Percentiles rank a stretch among this genome's conserved stretches.
Evolutionary conservation across 2,113 vertebrate genomes (phyloP).

Genomic region (Syngnathus typhle): DNA sequence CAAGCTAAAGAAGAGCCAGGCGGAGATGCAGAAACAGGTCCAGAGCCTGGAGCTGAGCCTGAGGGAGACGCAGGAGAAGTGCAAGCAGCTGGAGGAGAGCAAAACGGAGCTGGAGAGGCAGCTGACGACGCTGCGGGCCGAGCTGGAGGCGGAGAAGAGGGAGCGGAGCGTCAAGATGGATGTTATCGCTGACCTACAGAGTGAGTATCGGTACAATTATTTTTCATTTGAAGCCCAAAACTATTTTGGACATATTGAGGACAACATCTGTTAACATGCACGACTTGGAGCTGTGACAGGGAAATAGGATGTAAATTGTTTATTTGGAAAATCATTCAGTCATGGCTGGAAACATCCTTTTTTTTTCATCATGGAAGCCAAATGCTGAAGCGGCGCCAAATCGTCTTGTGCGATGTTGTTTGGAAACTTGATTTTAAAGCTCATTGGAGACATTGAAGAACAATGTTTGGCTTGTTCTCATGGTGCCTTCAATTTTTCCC

Average conservation of each 20-base stretch:
- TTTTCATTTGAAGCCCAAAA: no score
- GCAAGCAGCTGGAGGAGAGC: conserved; percentile 78
- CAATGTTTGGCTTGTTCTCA: conserved; percentile 36
- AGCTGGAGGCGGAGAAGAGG: conserved; percentile 85
- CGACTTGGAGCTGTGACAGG: conserved; percentile 22
- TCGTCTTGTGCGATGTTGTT: conserved; percentile 29
- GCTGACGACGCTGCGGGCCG: conserved; percentile 80
- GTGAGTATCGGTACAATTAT: conserved; percentile 61
- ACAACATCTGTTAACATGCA: background rate
- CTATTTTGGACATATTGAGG: background rate
- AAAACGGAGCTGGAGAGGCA: conserved; percentile 88
- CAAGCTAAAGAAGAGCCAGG: conserved; percentile 83
- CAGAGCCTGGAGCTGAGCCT: conserved; percentile 85
- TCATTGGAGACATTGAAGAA: conserved; percentile 39
- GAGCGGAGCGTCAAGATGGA: conserved; percentile 78
- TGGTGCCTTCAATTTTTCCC: conserved; percentile 7
- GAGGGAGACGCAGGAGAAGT: conserved; percentile 84
- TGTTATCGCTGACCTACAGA: conserved; percentile 86
- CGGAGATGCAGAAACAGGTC: conserved; percentile 84
- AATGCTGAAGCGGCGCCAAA: conserved; percentile 27
- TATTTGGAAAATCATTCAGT: conserved; percentile 61
- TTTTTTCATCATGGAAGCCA: conserved; percentile 40
- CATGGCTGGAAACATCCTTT: conserved; percentile 63
- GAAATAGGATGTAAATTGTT: conserved; percentile 34
- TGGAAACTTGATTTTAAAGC: conserved; percentile 32